Evolutionary conservation across 2,113 vertebrate genomes (phyloP), one percentile per base, ranked within the genome.

Genomic region (Pao palembangensis): DNA sequence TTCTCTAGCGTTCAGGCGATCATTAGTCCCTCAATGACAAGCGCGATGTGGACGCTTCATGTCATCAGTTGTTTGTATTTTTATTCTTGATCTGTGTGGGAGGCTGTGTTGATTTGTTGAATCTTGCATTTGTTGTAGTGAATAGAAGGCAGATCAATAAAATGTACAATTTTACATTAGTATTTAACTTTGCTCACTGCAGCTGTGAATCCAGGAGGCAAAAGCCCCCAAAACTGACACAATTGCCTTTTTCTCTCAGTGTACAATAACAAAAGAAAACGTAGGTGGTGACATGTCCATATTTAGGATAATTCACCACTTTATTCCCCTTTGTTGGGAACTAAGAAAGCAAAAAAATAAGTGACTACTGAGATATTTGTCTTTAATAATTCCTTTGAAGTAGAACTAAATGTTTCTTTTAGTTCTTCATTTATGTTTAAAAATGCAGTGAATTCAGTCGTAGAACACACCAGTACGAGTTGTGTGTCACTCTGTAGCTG

Each of bases 11-110:
- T 58, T 48, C n/a, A 25, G 47, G 17, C 31, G 46, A 79, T 85
- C 76, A 68, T 76, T 80, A 73, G 72, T 81, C 78, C 76, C 78
- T 75, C 54, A 67, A 64, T 75, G 78, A 77, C 25, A n/a, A 79
- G 50, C 70, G 76, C 0, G 4, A 12, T 25, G 71, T 63, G 69
- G 62, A 78, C 60, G 43, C 57, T 28, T 43, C 46, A 19, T 59
- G 49, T 42, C 69, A 76, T 58, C 69, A 76, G 75, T 60, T 58
- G 50, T 63, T 63, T 41, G n/a, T 28, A 42, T 65, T 64, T 79
- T 67, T 41, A 49, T 16, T 51, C 14, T 18, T 46, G 54, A 69
- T 61, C 6, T 25, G 38, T 17, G 42, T 1, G 10, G 48, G 28
- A 65, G 34, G 34, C 34, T 38, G 34, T 38, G 34, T 55, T 60